phyloP scores from a whole-genome alignment of 2,113 vertebrate genomes.

The Trogon surrucura region DNA sequence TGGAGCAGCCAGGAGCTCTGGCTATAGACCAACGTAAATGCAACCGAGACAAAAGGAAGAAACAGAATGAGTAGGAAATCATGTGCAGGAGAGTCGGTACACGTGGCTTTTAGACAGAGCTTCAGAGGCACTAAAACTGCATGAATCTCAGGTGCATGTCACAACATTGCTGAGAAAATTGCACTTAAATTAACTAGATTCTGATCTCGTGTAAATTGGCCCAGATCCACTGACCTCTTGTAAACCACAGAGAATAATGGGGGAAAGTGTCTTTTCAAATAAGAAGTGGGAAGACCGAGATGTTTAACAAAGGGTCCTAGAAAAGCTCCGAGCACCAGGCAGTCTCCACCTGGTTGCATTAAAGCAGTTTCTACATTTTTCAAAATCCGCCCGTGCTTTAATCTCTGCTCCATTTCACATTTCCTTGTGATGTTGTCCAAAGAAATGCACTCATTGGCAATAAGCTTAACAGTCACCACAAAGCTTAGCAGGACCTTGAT shows the following conservation, averaged over 20 bases:
- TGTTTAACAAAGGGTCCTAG: constrained; percentile 53
- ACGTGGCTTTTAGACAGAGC: not conserved
- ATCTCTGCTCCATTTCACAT: constrained; percentile 57
- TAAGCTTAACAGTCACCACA: constrained; percentile 11
- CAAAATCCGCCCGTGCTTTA: constrained; percentile 1
- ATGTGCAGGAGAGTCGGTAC: not conserved
- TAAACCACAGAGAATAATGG: not conserved
- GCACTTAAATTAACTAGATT: not conserved
- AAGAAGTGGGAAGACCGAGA: constrained; percentile 1
- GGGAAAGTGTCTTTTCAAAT: not conserved
- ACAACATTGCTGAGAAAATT: not conserved
- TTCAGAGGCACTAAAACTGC: not conserved
- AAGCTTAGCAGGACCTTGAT: not conserved
- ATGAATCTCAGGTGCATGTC: not conserved
- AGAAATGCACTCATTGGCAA: constrained; percentile 38
- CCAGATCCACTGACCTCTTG: not conserved
- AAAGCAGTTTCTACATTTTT: constrained; percentile 28
- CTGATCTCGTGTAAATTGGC: not conserved
- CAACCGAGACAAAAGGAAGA: not conserved
- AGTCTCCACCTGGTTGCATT: constrained; percentile 42
- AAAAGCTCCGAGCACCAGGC: constrained; percentile 15
- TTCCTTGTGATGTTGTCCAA: constrained; percentile 10
- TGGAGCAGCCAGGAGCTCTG: not conserved
- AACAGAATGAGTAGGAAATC: not conserved
- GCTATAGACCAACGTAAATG: not conserved